Conservation (phyloP, 2,113 vertebrate species). For the Vimba vimba region DNA sequence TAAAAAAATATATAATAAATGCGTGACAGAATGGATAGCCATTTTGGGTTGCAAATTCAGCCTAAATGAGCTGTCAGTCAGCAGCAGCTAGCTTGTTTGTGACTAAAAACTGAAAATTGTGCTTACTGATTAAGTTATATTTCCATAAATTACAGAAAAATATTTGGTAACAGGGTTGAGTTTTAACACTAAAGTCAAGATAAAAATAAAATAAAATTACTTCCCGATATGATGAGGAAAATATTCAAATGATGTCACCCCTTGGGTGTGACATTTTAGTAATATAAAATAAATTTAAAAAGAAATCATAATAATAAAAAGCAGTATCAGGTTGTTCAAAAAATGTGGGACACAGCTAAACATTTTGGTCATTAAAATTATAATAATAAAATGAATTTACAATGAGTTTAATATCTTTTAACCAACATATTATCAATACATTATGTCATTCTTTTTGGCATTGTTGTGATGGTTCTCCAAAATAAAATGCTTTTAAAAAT, state of each 20-base stretch:
- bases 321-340: no score
- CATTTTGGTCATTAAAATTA: no score
- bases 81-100: neutral
- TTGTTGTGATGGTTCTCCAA: neutral
- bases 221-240: no score
- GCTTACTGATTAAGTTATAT: neutral
- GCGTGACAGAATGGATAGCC: neutral
- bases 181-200: neutral
- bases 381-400: neutral
- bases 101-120: neutral
- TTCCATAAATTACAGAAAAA: neutral
- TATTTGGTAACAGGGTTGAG: neutral
- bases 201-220: no score
- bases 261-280: no score
- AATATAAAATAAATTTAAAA: no score
- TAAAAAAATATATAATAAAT: neutral
- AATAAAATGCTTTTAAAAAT: neutral
- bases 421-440: no score
- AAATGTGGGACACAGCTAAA: no score
- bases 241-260: no score
- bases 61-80: neutral
- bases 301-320: no score
- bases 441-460: neutral
- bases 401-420: neutral
- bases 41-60: neutral